Percentiles rank a stretch among this genome's conserved stretches.
phyloP scores from a whole-genome alignment of 2,113 vertebrate species.

The Solea solea region DNA sequence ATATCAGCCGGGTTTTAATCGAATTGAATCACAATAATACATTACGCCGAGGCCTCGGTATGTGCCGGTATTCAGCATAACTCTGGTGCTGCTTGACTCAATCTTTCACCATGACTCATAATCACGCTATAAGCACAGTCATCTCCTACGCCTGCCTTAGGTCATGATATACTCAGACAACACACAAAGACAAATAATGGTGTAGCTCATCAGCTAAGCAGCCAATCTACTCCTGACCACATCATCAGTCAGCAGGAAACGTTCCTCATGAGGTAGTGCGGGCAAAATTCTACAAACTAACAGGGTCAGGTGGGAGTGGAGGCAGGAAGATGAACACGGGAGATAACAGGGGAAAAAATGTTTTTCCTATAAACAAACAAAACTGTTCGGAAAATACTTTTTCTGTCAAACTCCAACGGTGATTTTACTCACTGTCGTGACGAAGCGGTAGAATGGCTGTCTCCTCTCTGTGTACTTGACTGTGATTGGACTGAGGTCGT shows the following conservation, averaged over 20 bases:
- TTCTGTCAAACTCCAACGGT: neutral
- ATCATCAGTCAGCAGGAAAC: slow-evolving; percentile 42
- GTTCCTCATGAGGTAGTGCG: slow-evolving; percentile 21
- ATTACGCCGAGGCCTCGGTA: slow-evolving; percentile 4
- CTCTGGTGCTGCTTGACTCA: slow-evolving; percentile 41
- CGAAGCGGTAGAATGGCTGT: slow-evolving; percentile 96
- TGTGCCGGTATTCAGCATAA: slow-evolving; percentile 18
- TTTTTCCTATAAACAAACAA: neutral
- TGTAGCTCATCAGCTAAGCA: slow-evolving; percentile 32
- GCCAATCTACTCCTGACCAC: slow-evolving; percentile 28
- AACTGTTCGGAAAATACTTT: neutral
- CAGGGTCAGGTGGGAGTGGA: slow-evolving; percentile 15
- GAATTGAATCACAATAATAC: slow-evolving; percentile 6
- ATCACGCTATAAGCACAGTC: slow-evolving; percentile 47
- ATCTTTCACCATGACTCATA: slow-evolving; percentile 60
- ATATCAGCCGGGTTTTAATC: slow-evolving; percentile 20
- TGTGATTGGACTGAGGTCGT: slow-evolving; percentile 98
- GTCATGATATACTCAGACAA: slow-evolving; percentile 51
- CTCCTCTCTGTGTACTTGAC: slow-evolving; percentile 98
- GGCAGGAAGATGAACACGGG: neutral
- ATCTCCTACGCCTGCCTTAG: slow-evolving; percentile 39
- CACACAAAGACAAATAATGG: slow-evolving; percentile 28
- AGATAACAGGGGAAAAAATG: neutral
- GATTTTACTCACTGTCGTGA: slow-evolving; percentile 91
- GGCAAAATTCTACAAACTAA: slow-evolving; percentile 15